Conservation (phyloP, 2,888 invertebrate species). For the Lasiommata megera region DNA sequence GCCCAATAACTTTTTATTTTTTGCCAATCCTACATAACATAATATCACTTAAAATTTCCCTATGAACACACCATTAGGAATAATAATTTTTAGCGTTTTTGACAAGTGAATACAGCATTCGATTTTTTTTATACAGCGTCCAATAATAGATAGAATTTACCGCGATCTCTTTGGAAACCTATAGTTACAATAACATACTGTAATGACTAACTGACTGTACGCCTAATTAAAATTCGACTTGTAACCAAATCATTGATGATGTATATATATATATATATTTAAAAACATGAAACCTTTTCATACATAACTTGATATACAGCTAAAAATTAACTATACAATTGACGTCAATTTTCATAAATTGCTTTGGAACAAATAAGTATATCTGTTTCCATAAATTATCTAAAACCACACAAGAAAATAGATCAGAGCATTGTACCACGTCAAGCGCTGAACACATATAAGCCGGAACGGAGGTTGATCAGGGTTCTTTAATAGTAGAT, state of each 20-base stretch:
- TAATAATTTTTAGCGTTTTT: no score
- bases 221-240: not conserved
- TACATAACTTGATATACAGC: conserved; percentile 41
- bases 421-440: conserved; percentile 58
- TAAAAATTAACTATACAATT: conserved; percentile 39
- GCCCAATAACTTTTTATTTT: no score
- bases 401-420: conserved; percentile 55
- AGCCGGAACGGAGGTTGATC: no score
- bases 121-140: no score
- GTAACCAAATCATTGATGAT: not conserved
- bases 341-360: conserved; percentile 42
- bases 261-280: not conserved
- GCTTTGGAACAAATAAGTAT: conserved; percentile 42
- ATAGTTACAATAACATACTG: not conserved
- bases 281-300: conserved; percentile 14
- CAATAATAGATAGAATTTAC: no score
- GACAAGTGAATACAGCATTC: no score
- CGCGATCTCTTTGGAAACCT: conserved; percentile 10
- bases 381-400: conserved; percentile 16
- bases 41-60: no score
- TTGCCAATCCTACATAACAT: no score
- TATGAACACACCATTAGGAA: no score
- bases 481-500: no score
- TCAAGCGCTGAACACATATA: no score
- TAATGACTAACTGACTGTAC: no score